Base-by-base conservation (phyloP, 2,888 invertebrate genomes). In the Aromia moschata region DNA sequence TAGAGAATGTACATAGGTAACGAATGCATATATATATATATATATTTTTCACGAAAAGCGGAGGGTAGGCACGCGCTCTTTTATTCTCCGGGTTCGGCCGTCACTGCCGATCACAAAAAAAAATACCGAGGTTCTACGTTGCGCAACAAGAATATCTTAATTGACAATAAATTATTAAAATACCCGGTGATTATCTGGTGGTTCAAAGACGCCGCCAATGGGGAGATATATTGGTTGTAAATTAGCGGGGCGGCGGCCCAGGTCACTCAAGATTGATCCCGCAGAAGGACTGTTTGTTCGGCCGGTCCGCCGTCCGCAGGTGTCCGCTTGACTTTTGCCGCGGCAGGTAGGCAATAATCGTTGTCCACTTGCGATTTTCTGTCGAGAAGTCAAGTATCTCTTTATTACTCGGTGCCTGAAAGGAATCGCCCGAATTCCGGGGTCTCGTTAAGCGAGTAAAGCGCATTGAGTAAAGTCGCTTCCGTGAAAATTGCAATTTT, bases 151-250 rank as follows among this genome's bases (percentile, higher is more conserved):
- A 65, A 57, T 67, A 68, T 71, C 59, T 73, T 75, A 76, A 77
- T 76, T 75, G 75, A 75, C 73, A 72, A 77, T 77, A 77, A 77
- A 77, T 77, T 77, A 75, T 75, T 71, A 73, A 75, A 76, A 74
- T 73, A 70, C 71, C 71, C 68, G 69, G 63, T 70, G 72, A 74
- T 75, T 75, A 75, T 73, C 69, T 70, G 63, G 73, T 64, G 67
- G 68, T 68, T 74, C 75, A 77, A 77, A 77, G 76, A 68, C 56
- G 72, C 77, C 77, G 77, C 72, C 67, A 64, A 64, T 62, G 63
- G 65, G 67, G 70, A 74, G 75, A 76, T 72, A 73, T 74, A 76
- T 74, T 74, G 74, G 74, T 73, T 73, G 65, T 74, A 74, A 75
- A 74, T 75, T 73, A 71, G 64, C 70, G 66, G n/a, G n/a, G n/a